A percentile compares a stretch with the other conserved stretches of the same genome.
Evolutionary conservation across 2,797 vertebrate species (phyloP).

Genomic region (Hippopotamyrus pictus): DNA sequence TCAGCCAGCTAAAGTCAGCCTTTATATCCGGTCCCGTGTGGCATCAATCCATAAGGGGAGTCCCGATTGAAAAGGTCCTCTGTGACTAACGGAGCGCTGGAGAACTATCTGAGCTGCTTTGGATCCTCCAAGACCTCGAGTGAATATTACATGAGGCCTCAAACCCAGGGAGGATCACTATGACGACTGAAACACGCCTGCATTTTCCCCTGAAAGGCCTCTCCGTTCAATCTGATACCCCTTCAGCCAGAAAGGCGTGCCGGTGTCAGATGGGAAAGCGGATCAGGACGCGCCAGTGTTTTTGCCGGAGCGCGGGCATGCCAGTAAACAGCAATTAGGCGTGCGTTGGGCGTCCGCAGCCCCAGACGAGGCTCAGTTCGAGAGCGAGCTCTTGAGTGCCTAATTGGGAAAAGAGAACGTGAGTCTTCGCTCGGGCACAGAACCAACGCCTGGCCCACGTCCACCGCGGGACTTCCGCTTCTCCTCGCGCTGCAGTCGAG

Average conservation of each 20-base stretch:
- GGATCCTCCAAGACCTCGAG: neutral
- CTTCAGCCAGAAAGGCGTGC: neutral
- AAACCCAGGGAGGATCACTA: neutral
- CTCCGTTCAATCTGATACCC: neutral
- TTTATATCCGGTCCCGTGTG: neutral
- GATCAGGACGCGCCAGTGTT: neutral
- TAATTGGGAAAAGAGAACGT: constrained; percentile 3
- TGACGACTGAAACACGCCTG: neutral
- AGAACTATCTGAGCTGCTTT: neutral
- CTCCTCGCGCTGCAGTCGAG: neutral
- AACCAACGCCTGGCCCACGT: neutral
- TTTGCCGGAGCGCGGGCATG: neutral
- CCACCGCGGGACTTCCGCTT: neutral
- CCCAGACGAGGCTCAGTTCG: neutral
- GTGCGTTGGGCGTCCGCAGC: too few species aligned
- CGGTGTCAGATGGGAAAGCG: neutral
- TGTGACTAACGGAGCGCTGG: neutral
- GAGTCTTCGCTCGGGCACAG: neutral
- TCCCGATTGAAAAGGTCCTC: neutral
- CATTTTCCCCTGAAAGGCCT: neutral
- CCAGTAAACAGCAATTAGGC: constrained; percentile 7
- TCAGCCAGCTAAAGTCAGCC: neutral
- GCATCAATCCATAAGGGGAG: neutral
- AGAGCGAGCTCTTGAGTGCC: neutral
- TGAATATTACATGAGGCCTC: constrained; percentile 1